Conservation (phyloP, 2,888 invertebrate genomes). For the Orthonychiurus folsomi region DNA sequence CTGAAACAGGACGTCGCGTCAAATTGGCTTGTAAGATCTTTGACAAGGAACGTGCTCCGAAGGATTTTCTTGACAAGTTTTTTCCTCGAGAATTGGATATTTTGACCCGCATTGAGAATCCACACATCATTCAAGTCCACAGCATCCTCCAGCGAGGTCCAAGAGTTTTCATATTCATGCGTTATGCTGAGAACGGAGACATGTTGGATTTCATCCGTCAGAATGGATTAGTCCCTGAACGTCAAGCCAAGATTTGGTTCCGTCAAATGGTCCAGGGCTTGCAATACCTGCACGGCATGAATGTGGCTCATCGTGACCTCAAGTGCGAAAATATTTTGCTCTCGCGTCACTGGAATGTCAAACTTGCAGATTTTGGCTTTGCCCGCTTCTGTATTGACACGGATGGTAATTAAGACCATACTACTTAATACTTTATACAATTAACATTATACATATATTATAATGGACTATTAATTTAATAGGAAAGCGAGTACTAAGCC, state of each 20-base stretch:
- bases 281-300: slow-evolving; percentile 71
- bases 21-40: slow-evolving; percentile 84
- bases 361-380: slow-evolving; percentile 90
- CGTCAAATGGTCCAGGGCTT: slow-evolving; percentile 74
- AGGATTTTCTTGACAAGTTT: slow-evolving; percentile 83
- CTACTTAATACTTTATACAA: slow-evolving; percentile 2
- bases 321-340: slow-evolving; percentile 86
- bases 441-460: neutral
- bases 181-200: slow-evolving; percentile 83
- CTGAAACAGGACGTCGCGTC: slow-evolving; percentile 57
- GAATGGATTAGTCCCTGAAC: slow-evolving; percentile 66
- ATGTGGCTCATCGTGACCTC: slow-evolving; percentile 82
- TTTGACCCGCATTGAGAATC: slow-evolving; percentile 77
- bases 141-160: slow-evolving; percentile 74
- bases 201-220: slow-evolving; percentile 72
- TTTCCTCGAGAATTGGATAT: slow-evolving; percentile 88
- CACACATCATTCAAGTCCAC: slow-evolving; percentile 74
- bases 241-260: slow-evolving; percentile 74
- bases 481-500: slow-evolving; percentile 67
- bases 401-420: slow-evolving; percentile 28
- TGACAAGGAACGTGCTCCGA: slow-evolving; percentile 77
- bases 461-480: neutral
- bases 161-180: slow-evolving; percentile 81
- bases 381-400: slow-evolving; percentile 54
- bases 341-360: slow-evolving; percentile 75